A percentile compares a stretch with the other conserved stretches of the same genome.
Conservation (phyloP, 2,113 vertebrate species). For the Entelurus aequoreus region DNA sequence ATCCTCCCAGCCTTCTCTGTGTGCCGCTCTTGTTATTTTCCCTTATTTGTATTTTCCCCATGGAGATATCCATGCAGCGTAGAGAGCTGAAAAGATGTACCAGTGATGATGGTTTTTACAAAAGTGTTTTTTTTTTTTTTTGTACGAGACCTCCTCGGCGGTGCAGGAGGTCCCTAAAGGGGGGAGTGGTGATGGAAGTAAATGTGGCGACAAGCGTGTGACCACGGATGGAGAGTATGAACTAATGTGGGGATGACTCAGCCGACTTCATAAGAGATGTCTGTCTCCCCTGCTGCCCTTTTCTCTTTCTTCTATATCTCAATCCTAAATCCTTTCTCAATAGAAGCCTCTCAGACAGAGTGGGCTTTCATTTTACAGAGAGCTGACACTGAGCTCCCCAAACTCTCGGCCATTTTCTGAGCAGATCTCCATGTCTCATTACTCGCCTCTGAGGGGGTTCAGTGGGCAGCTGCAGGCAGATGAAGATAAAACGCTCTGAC, state of each 20-base stretch:
- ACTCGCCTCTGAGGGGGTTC: conserved; percentile 20
- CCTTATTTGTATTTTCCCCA: conserved; percentile 53
- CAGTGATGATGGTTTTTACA: conserved; percentile 47
- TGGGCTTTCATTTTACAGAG: conserved; percentile 52
- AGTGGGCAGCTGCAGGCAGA: conserved; percentile 30
- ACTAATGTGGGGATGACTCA: conserved; percentile 50
- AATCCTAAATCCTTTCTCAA: conserved; percentile 53
- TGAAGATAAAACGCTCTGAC: conserved; percentile 34
- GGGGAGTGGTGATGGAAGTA: neutral
- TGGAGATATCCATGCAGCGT: conserved; percentile 46
- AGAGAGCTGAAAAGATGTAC: conserved; percentile 52
- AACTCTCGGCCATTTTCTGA: conserved; percentile 47
- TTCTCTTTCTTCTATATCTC: conserved; percentile 34
- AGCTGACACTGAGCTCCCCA: conserved; percentile 37
- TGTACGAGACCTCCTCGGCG: conserved; percentile 55
- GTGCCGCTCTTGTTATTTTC: conserved; percentile 21
- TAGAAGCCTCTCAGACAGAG: conserved; percentile 47
- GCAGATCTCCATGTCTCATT: conserved; percentile 35
- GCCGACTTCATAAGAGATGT: conserved; percentile 40
- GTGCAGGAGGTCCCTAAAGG: conserved; percentile 10
- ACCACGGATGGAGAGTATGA: conserved; percentile 46
- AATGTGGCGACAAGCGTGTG: conserved; percentile 42
- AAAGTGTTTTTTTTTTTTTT: conserved; percentile 56
- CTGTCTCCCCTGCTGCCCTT: conserved; percentile 31
- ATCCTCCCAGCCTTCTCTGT: conserved; percentile 17